Evolutionary conservation across 2,888 invertebrate species (phyloP).

Genomic region (Noctua janthina): DNA sequence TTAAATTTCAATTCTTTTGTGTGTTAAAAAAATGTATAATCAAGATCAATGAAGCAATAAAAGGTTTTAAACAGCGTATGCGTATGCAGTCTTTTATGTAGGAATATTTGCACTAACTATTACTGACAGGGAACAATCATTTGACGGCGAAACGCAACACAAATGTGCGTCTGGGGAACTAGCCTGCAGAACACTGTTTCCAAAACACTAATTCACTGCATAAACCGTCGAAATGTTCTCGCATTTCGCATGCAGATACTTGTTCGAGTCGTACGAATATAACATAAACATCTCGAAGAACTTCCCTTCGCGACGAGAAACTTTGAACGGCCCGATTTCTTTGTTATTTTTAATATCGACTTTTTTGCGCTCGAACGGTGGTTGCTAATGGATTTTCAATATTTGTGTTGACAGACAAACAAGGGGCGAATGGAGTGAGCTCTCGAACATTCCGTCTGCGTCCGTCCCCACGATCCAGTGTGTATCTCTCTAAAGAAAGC

Average conservation of each 20-base stretch:
- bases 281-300: conserved; percentile 76
- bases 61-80: conserved; percentile 10
- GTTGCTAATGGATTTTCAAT: conserved; percentile 89
- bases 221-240: conserved; percentile 69
- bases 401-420: conserved; percentile 88
- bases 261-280: conserved; percentile 64
- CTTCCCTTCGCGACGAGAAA: conserved; percentile 74
- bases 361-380: conserved; percentile 83
- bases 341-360: conserved; percentile 87
- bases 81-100: conserved; percentile 15
- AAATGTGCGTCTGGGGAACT: conserved; percentile 59
- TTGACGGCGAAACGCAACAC: conserved; percentile 50
- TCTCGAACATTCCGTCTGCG: conserved; percentile 75
- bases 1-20: neutral
- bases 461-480: conserved; percentile 67
- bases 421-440: conserved; percentile 83
- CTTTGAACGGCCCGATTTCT: conserved; percentile 81
- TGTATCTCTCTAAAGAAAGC: conserved; percentile 69
- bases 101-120: neutral
- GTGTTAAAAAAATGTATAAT: neutral
- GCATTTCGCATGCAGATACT: conserved; percentile 65
- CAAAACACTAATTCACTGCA: conserved; percentile 65
- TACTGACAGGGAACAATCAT: conserved; percentile 47
- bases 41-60: conserved; percentile 31
- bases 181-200: conserved; percentile 50